phyloP scores from a whole-genome alignment of 2,113 vertebrate genomes.

The Vidua macroura region DNA sequence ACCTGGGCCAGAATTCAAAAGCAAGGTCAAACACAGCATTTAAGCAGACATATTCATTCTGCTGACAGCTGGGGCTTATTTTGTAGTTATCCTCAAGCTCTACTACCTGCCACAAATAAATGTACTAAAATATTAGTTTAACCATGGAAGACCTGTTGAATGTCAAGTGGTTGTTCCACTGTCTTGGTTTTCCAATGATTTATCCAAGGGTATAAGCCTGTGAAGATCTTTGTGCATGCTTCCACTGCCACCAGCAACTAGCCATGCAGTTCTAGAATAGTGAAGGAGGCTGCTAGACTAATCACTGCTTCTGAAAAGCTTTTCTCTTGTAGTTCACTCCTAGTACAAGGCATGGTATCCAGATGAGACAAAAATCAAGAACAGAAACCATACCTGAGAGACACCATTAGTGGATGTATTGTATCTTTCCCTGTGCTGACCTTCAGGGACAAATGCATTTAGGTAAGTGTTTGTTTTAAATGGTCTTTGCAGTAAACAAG shows the following conservation, averaged over 20 bases:
- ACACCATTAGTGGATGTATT: background rate
- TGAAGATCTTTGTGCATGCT: background rate
- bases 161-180: background rate
- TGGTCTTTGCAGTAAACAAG: background rate
- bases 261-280: background rate
- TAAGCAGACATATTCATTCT: background rate
- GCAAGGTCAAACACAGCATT: background rate
- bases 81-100: background rate
- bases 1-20: background rate
- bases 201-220: background rate
- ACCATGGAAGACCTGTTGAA: background rate
- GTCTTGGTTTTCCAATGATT: background rate
- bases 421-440: background rate
- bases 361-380: background rate
- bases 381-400: background rate
- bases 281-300: background rate
- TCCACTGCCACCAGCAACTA: background rate
- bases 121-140: background rate
- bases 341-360: background rate
- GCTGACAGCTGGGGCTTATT: background rate
- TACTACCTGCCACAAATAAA: background rate
- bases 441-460: background rate
- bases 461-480: background rate
- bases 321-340: background rate
- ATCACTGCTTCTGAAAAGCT: background rate